Evolutionary conservation across 1,140 invertebrate species (phyloP).

Genomic region (Caenorhabditis tropicalis): DNA sequence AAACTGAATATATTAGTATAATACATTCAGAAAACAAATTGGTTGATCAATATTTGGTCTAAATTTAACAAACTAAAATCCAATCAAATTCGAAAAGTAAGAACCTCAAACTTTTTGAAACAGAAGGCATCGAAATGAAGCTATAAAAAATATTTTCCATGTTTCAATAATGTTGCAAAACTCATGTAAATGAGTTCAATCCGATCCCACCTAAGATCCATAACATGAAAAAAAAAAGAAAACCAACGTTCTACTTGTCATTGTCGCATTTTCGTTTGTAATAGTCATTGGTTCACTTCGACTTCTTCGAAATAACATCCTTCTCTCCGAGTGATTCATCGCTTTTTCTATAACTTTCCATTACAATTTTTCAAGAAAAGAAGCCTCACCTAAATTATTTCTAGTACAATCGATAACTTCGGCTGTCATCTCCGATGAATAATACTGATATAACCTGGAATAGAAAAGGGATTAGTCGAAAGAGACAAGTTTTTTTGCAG

Average conservation of each 20-base stretch:
- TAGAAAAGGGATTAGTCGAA: background rate
- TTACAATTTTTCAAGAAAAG: background rate
- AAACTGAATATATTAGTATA: too few species aligned
- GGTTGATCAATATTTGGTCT: too few species aligned
- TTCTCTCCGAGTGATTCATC: background rate
- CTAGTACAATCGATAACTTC: constrained; percentile 5
- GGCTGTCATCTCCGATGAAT: constrained; percentile 19
- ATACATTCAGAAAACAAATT: too few species aligned
- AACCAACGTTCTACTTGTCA: constrained; percentile 31
- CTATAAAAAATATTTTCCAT: too few species aligned
- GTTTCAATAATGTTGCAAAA: too few species aligned
- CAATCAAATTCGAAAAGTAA: too few species aligned
- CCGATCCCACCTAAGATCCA: background rate
- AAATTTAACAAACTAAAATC: too few species aligned
- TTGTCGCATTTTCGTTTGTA: background rate
- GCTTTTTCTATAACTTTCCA: background rate
- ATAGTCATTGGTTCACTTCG: background rate
- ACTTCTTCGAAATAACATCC: background rate
- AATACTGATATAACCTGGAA: constrained; percentile 40
- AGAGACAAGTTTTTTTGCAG: too few species aligned
- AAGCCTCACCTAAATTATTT: constrained; percentile 19
- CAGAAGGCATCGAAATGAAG: too few species aligned
- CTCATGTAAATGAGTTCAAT: too few species aligned
- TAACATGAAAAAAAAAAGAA: background rate
- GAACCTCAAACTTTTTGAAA: too few species aligned